These are phyloP conservation scores for Mionectes olivaceus DNA, from an alignment of 2,797 vertebrate genomes.

Conservation along the genomic window DNA sequence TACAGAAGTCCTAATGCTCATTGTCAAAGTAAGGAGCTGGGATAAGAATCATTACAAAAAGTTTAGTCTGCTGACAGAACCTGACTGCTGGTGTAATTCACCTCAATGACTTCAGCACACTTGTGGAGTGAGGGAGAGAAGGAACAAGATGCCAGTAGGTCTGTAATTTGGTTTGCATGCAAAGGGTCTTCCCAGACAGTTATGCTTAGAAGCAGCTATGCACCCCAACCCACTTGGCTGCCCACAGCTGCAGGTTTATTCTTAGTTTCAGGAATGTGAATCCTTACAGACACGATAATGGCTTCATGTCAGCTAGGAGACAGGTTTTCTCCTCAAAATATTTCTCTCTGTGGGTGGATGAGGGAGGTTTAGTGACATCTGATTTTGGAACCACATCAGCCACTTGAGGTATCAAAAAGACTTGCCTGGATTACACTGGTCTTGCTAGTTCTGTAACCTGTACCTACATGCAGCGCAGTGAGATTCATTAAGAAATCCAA, in stretches of 20 bases:
- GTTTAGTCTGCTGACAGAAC: background rate
- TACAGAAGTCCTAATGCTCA: fast-evolving
- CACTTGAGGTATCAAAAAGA: background rate
- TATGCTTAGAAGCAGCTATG: background rate
- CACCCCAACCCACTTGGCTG: background rate
- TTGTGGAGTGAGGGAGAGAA: background rate
- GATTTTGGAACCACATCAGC: background rate
- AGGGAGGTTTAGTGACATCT: background rate
- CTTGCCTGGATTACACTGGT: background rate
- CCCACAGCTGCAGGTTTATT: conserved; percentile 39
- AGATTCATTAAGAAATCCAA: background rate
- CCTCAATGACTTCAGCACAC: background rate
- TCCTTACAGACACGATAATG: background rate
- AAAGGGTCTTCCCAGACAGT: background rate
- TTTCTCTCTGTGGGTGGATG: background rate
- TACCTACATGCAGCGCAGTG: fast-evolving
- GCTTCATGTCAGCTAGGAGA: background rate
- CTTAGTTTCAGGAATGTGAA: background rate
- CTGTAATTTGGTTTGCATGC: background rate
- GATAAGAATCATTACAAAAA: background rate
- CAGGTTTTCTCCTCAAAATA: background rate
- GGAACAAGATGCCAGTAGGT: background rate
- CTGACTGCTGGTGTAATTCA: fast-evolving
- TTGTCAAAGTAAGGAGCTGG: fast-evolving
- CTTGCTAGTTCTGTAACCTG: background rate